Evolutionary conservation across 2,113 vertebrate genomes (phyloP).

Genomic region (Sclerurus mexicanus): DNA sequence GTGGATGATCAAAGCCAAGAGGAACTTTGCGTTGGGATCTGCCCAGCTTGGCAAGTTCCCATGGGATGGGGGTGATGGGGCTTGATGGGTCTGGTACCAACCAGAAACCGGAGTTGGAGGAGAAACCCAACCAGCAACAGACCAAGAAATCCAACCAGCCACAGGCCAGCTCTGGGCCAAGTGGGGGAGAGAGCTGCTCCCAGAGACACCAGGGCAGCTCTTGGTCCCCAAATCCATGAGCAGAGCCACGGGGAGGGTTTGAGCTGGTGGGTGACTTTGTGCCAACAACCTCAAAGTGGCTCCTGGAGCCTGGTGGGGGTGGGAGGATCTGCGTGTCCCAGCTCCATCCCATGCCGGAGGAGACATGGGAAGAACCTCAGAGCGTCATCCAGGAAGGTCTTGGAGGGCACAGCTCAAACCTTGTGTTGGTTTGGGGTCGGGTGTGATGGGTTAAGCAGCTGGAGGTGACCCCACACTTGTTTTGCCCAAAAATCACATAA

Average conservation of each 20-base stretch:
- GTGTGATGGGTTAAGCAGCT: not conserved
- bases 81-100: not conserved
- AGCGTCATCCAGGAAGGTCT: not conserved
- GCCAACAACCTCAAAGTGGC: not conserved
- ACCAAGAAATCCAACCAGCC: not conserved
- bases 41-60: not conserved
- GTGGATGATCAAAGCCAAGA: not conserved
- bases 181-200: rapidly evolving
- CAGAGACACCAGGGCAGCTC: not conserved
- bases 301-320: not conserved
- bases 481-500: not conserved
- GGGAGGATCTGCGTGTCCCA: not conserved
- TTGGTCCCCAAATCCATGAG: not conserved
- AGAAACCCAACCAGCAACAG: not conserved
- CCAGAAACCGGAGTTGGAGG: not conserved
- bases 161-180: rapidly evolving
- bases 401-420: not conserved
- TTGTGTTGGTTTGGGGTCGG: rapidly evolving
- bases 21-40: not conserved
- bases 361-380: rapidly evolving
- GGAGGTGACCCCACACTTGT: rapidly evolving
- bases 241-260: rapidly evolving
- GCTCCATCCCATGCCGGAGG: not conserved
- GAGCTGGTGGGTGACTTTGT: not conserved
- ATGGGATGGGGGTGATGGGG: not conserved